Base-by-base conservation (phyloP, 1,140 invertebrate species). In the Melipona quadrifasciata region DNA sequence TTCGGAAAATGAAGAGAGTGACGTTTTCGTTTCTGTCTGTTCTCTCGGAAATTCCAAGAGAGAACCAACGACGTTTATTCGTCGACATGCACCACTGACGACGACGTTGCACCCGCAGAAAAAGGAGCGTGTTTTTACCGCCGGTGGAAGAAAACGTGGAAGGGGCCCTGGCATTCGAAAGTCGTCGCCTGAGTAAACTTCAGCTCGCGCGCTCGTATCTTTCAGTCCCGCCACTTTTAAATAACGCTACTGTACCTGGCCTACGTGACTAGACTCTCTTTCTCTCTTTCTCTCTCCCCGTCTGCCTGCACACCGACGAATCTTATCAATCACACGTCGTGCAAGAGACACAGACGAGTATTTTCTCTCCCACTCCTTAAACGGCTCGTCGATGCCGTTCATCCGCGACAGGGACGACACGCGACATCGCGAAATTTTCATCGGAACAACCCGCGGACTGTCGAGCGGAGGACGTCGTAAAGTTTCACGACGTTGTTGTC, bases 261-360 rank as follows among this genome's bases (percentile, higher is more conserved):
- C 55, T 83, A 83, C 82, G 82, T 83, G 82, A 83, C 82, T 39
- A 51, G 67, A 83, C 82, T 83, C 19, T 47, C 27, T 8, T 19
- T 47, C 6, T 47, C 6, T 47, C 8, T 47, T 6, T 47, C 19
- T 3, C 39, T 17, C 39, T 17, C 39, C 19, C 11, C 11, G 27
- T 39, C 16, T 27, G 21, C 16, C 51, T 82, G 64, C 31, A 34
- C 53, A 58, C 34, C 64, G 64, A 57, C 55, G 82, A 83, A 83
- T 79, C 82, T 71, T 79, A 78, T 83, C 82, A 79, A 83, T 79
- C 82, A 83, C 74, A n/a, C 67, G 65, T 78, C 74, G 24, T 34
- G 21, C 31, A 75, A 76, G 31, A 47, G 39, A 47, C 39, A 31
- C 74, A 78, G 73, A 82, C 81, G 65, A 47, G 61, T 70, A 83